phyloP scores from a whole-genome alignment of 2,113 vertebrate genomes.

The Varanus salvator region DNA sequence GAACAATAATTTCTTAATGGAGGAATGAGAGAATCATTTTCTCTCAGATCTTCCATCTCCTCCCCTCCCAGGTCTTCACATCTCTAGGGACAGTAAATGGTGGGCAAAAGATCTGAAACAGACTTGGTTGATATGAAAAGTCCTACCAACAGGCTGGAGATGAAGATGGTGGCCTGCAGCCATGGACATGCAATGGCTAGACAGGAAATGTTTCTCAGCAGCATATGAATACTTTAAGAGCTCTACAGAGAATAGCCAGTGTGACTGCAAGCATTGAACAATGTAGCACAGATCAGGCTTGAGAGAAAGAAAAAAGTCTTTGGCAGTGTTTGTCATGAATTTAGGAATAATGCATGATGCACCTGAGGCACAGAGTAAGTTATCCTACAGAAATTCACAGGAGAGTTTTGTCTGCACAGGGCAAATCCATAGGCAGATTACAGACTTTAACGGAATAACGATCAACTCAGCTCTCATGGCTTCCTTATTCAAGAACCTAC shows the following conservation, averaged over 20 bases:
- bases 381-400: background rate
- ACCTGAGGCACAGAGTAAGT: slow-evolving; percentile 33
- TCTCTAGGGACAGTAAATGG: rapidly evolving
- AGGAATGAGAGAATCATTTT: too few species aligned
- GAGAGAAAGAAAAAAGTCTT: slow-evolving; percentile 3
- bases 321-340: background rate
- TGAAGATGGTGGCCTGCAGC: background rate
- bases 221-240: slow-evolving; percentile 1
- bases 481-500: slow-evolving; percentile 7
- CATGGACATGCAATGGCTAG: background rate
- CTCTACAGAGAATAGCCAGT: slow-evolving; percentile 16
- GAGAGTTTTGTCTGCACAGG: background rate
- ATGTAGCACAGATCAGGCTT: slow-evolving; percentile 15
- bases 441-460: rapidly evolving
- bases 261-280: slow-evolving; percentile 11
- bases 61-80: too few species aligned
- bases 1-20: too few species aligned
- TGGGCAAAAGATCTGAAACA: background rate
- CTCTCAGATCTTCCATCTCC: too few species aligned
- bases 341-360: slow-evolving; percentile 9
- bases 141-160: background rate
- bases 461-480: background rate
- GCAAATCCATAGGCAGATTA: background rate
- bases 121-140: background rate
- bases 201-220: rapidly evolving